A percentile compares a stretch with the other conserved stretches of the same genome.
Conservation (phyloP, 2,797 vertebrate genomes). For the Taeniopygia guttata region DNA sequence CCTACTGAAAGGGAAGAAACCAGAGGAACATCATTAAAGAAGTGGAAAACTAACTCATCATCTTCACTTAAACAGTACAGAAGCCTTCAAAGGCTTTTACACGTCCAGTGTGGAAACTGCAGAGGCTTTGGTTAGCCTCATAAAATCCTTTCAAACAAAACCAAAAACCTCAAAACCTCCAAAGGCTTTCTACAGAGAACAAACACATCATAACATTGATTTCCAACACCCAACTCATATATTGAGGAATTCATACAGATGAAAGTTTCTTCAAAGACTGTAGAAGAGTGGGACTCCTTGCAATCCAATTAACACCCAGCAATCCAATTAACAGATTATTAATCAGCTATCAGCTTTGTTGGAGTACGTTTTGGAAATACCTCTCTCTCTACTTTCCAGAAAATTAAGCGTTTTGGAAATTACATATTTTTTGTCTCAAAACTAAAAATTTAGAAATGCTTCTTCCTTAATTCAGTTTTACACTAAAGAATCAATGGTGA, state of each 20-base stretch:
- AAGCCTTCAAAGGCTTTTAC: neutral
- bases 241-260: neutral
- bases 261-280: neutral
- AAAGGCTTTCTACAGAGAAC: neutral
- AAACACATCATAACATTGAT: neutral
- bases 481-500: neutral
- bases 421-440: neutral
- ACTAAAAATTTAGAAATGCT: neutral
- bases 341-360: neutral
- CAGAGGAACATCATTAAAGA: neutral
- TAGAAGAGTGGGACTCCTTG: neutral
- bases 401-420: neutral
- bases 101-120: fast-evolving
- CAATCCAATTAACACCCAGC: neutral
- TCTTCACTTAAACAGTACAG: neutral
- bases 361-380: neutral
- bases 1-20: neutral
- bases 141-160: neutral
- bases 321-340: neutral
- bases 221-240: neutral
- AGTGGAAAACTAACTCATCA: neutral
- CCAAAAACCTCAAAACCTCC: neutral
- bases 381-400: neutral
- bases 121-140: neutral
- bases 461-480: neutral